Percentiles rank a stretch among this genome's conserved stretches.
These are phyloP conservation scores for Epizoanthus rinbou DNA, from an alignment of 92 coral and sea anemone genomes.

Conservation along the genomic window DNA sequence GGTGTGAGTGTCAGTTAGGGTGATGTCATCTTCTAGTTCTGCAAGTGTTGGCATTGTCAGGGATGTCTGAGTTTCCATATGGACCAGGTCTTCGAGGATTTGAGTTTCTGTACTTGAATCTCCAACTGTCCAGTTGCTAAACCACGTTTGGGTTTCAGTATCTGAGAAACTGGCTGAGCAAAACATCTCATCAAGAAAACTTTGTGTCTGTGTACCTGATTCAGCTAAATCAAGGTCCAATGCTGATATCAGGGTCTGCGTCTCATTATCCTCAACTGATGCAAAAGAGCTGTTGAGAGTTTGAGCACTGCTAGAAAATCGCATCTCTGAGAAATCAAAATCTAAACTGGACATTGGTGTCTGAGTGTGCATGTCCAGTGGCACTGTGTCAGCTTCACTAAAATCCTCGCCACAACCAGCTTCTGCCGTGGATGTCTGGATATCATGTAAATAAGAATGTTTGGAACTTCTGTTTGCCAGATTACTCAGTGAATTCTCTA, in stretches of 20 bases:
- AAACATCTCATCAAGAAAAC: constrained; percentile 30
- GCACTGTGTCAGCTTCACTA: constrained; percentile 35
- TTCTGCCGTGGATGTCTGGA: neutral
- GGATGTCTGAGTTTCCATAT: constrained; percentile 82
- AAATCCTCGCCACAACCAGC: constrained; percentile 28
- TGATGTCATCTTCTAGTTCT: constrained; percentile 65
- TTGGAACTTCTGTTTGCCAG: neutral
- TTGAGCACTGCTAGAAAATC: constrained; percentile 70
- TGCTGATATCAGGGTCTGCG: constrained; percentile 87
- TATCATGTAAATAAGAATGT: neutral
- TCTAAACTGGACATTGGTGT: constrained; percentile 57
- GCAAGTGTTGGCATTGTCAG: constrained; percentile 57
- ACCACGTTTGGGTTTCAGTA: constrained; percentile 66
- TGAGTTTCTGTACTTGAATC: constrained; percentile 55
- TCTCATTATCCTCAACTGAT: constrained; percentile 90
- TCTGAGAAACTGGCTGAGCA: constrained; percentile 38
- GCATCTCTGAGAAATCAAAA: constrained; percentile 56
- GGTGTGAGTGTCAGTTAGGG: constrained; percentile 82
- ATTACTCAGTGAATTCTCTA: neutral
- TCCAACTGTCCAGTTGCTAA: constrained; percentile 46
- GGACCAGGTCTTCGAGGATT: constrained; percentile 75
- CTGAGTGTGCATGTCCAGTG: constrained; percentile 66
- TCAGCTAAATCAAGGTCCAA: constrained; percentile 86
- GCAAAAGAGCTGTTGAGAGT: constrained; percentile 60
- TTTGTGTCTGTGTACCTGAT: constrained; percentile 74